phyloP scores from a whole-genome alignment of 2,113 vertebrate genomes.

The Epinephelus lanceolatus region DNA sequence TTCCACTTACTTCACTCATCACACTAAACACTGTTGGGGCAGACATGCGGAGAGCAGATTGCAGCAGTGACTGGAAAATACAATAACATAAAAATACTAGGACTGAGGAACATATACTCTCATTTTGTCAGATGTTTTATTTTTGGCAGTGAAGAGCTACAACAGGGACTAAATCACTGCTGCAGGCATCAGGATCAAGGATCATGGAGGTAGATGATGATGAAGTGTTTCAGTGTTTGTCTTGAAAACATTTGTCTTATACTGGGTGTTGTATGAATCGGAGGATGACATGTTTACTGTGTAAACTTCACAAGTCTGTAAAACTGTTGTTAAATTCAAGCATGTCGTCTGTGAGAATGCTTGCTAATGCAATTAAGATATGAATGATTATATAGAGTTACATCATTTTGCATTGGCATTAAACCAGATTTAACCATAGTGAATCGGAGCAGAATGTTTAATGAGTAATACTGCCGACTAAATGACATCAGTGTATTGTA shows the following conservation, averaged over 20 bases:
- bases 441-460: background rate
- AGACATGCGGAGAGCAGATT: slow-evolving; percentile 36
- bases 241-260: background rate
- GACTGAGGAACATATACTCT: slow-evolving; percentile 14
- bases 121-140: slow-evolving; percentile 2
- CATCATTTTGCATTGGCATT: background rate
- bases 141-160: slow-evolving; percentile 2
- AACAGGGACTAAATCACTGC: slow-evolving; percentile 29
- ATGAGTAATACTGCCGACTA: background rate
- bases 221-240: slow-evolving; percentile 13
- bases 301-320: background rate
- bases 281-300: background rate
- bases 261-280: background rate
- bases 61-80: slow-evolving; percentile 45
- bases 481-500: background rate
- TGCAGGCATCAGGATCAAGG: slow-evolving; percentile 20
- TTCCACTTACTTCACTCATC: slow-evolving; percentile 78
- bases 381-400: background rate
- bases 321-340: background rate
- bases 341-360: background rate
- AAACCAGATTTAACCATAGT: background rate
- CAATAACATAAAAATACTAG: slow-evolving; percentile 54
- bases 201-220: slow-evolving; percentile 78
- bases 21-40: slow-evolving; percentile 51
- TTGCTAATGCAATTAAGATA: background rate